Percentiles rank a stretch among this genome's conserved stretches.
Evolutionary conservation across 2,113 vertebrate genomes (phyloP).

Genomic region (Agapornis roseicollis): DNA sequence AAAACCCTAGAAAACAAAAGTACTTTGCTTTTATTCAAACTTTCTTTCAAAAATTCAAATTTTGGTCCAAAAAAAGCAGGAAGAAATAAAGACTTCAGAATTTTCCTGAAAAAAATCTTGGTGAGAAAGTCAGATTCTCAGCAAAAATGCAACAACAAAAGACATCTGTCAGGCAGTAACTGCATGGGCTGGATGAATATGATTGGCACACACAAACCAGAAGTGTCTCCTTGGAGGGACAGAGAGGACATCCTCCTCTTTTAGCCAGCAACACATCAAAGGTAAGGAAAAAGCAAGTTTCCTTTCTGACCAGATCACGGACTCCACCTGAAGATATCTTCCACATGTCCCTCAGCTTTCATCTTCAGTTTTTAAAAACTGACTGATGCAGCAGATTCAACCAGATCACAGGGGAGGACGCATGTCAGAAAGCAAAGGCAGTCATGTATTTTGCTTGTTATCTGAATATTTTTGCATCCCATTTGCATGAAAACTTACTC

Average conservation of each 20-base stretch:
- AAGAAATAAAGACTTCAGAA: neutral
- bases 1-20: neutral
- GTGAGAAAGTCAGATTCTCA: neutral
- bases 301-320: neutral
- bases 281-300: neutral
- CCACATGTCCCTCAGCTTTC: neutral
- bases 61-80: neutral
- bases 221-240: neutral
- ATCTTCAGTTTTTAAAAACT: neutral
- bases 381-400: neutral
- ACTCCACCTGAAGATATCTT: neutral
- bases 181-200: neutral
- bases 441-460: neutral
- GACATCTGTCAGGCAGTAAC: neutral
- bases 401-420: neutral
- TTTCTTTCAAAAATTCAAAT: neutral
- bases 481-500: neutral
- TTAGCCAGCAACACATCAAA: neutral
- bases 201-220: neutral
- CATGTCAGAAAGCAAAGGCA: neutral
- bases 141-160: neutral
- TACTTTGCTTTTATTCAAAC: neutral
- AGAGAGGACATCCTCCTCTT: neutral
- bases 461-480: neutral
- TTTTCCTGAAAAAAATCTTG: neutral